These are phyloP conservation scores for Uria lomvia DNA, from an alignment of 2,113 vertebrate genomes.

Conservation along the genomic window DNA sequence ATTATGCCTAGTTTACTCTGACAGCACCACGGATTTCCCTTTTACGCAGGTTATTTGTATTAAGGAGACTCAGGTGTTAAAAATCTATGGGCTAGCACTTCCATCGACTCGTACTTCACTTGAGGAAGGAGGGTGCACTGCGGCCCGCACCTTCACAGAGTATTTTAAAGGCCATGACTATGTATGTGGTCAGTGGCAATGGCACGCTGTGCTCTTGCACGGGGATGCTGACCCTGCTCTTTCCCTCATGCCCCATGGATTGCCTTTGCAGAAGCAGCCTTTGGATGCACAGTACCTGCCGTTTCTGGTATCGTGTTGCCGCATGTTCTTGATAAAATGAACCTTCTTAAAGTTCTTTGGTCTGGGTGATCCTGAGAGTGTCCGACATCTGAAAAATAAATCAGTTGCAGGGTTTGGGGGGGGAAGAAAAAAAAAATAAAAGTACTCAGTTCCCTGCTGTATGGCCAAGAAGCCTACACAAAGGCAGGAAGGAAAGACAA, in stretches of 20 bases:
- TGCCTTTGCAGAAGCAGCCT: neutral
- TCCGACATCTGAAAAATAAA: constrained; percentile 88
- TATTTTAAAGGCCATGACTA: neutral
- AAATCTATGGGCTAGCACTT: neutral
- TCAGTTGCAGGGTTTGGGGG: neutral
- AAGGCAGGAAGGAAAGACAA: constrained; percentile 76
- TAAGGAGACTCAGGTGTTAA: neutral
- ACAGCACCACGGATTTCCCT: neutral
- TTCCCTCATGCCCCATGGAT: accelerated
- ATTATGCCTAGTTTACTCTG: neutral
- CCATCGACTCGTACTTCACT: accelerated
- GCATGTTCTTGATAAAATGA: constrained; percentile 98
- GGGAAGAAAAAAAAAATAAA: neutral
- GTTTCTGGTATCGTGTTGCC: constrained; percentile 92
- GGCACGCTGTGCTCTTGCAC: neutral
- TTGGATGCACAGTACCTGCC: constrained; percentile 83
- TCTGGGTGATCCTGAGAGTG: constrained; percentile 97
- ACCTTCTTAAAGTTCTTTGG: constrained; percentile 99
- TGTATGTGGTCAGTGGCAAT: neutral
- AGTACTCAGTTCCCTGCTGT: neutral
- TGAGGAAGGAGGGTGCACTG: accelerated
- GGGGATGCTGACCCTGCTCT: neutral
- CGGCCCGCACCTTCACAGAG: neutral
- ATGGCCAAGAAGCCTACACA: constrained; percentile 62
- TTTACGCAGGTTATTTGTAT: neutral